A percentile compares a stretch with the other conserved stretches of the same genome.
phyloP scores from a whole-genome alignment of 2,888 invertebrate species.

The Ernsta delagoae region DNA sequence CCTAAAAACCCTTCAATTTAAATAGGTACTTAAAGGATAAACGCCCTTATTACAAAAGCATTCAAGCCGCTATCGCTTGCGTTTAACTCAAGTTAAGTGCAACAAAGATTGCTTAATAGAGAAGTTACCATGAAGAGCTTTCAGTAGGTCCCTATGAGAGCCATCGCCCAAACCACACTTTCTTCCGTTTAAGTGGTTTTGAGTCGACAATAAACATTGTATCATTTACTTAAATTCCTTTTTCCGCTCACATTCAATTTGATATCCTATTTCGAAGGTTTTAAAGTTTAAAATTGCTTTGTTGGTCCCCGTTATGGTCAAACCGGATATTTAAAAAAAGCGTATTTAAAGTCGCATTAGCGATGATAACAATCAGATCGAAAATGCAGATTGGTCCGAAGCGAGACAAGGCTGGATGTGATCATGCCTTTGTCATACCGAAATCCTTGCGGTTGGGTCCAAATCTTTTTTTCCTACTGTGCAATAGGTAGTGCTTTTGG shows the following conservation, averaged over 20 bases:
- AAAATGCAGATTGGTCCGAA: conserved; percentile 67
- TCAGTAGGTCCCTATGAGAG: conserved; percentile 45
- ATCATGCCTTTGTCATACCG: conserved; percentile 43
- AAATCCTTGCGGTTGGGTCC: background rate
- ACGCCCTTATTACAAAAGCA: background rate
- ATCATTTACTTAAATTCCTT: conserved; percentile 50
- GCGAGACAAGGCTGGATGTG: conserved; percentile 48
- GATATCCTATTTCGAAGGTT: conserved; percentile 8
- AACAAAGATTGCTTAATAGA: conserved; percentile 32
- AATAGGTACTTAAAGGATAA: conserved; percentile 5
- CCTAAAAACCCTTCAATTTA: conserved; percentile 35
- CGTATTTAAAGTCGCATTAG: conserved; percentile 60
- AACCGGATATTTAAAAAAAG: conserved; percentile 59
- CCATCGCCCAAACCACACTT: conserved; percentile 50
- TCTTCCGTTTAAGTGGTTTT: conserved; percentile 59
- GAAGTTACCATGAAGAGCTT: conserved; percentile 39
- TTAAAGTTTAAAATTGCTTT: conserved; percentile 33
- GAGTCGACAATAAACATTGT: conserved; percentile 60
- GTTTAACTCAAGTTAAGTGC: conserved; percentile 27
- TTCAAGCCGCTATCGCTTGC: background rate
- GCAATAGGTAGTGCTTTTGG: conserved; percentile 7
- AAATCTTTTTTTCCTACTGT: conserved; percentile 22
- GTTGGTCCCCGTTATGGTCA: conserved; percentile 31
- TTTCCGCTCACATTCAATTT: conserved; percentile 38
- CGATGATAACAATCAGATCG: conserved; percentile 76